Base-by-base conservation (phyloP, 2,113 vertebrate species). In the Alligator mississippiensis region DNA sequence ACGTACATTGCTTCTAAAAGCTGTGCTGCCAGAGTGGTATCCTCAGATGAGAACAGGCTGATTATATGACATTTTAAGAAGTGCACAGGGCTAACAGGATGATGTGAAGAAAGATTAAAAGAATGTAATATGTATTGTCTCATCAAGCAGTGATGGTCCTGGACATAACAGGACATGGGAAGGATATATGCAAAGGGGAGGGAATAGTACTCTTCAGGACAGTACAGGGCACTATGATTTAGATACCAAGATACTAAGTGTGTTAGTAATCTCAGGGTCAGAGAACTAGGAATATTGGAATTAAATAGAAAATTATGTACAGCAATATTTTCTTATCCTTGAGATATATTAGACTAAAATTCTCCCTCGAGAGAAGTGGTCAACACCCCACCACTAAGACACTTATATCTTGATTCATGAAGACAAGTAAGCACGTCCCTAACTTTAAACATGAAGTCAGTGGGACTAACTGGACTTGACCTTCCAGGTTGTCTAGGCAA, bases 401-500 rank as follows among this genome's bases (percentile, higher is more conserved):
- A 89, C 30, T 92, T 66, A 77, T 64, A 66, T 57, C 34, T 86
- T 96, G 93, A 87, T 91, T 91, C 78, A 90, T 90, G 83, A 94
- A 96, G 93, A 88, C 2, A 85, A 64, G 90, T 85, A 94, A 94
- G 85, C 86, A 19, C 12, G 17, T 83, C 63, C 81, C 94, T 96
- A 93, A 97, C 88, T 94, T 90, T 90, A 92, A 96, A 91, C 84
- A 96, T 89, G 80, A 96, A 96, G 84, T 94, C 80, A 87, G 34
- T 18, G 83, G 59, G 80, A 87, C 62, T 95, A 91, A 93, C 55
- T 87, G 91, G 77, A 77, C 54, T 90, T 90, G 91, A 91, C 15
- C 22, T 60, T 66, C 59, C 54, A 89, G 60, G 75, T 77, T 82
- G 58, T 77, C 91, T 96, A 93, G 93, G 92, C 21, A 47, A 47